Percentiles rank a stretch among this genome's conserved stretches.
Conservation (phyloP, 2,888 invertebrate genomes). For the Apamea crenata region DNA sequence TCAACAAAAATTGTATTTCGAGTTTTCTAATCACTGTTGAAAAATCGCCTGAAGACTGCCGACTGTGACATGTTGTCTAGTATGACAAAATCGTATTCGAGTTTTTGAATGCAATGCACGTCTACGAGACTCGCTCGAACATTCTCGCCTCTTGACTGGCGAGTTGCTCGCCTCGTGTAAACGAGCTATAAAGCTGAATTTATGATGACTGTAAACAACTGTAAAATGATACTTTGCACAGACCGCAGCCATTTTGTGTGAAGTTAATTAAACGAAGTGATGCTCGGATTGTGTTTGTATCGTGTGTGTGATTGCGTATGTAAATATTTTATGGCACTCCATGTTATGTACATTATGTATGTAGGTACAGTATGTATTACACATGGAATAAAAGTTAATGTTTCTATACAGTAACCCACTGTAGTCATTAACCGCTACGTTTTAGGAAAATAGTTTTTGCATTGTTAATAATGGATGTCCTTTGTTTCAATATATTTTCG, state of each 20-base stretch:
- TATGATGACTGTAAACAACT: conserved; percentile 37
- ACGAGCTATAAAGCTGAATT: conserved; percentile 19
- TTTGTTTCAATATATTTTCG: neutral
- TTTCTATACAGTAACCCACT: neutral
- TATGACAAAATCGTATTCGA: neutral
- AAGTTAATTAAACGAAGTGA: conserved; percentile 37
- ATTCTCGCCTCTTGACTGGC: neutral
- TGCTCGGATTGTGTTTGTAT: conserved; percentile 6
- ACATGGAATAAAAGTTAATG: neutral
- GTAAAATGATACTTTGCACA: conserved; percentile 38
- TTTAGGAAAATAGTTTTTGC: neutral
- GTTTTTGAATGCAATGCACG: neutral
- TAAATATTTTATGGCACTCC: conserved; percentile 11
- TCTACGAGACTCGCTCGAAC: neutral
- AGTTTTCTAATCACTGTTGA: neutral
- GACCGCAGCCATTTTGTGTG: conserved; percentile 25
- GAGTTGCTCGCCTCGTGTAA: neutral
- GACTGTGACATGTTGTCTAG: too few species aligned
- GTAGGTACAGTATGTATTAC: neutral
- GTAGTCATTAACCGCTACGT: neutral
- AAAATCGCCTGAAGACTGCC: neutral
- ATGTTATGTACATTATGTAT: neutral
- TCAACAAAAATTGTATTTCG: neutral
- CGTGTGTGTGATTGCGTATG: neutral
- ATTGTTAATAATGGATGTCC: neutral